Base-by-base conservation (phyloP, 2,113 vertebrate species). In the Dasyprocta punctata region DNA sequence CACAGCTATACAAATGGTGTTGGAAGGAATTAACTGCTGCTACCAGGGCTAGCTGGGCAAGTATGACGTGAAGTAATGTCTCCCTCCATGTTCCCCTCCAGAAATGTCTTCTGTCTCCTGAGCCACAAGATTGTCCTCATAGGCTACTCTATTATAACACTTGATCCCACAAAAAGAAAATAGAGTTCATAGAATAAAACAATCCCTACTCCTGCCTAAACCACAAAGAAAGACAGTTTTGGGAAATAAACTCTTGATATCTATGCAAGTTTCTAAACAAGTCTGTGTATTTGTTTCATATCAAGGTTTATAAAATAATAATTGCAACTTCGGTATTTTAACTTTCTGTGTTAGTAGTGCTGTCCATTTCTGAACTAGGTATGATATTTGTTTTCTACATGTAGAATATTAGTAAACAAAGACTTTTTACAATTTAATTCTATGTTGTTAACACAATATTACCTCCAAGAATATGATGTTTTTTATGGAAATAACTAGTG, bases 231-330 rank as follows among this genome's bases (percentile, higher is more conserved):
- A 90, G 49, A 3, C n/a, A 82, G 19, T 38, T 86, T 49, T 90
- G 58, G 33, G 41, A 83, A 87, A 47, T 7, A 85, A n/a, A 77
- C 22, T 38, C n/a, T n/a, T 92, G 36, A 30, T 90, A 60, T 22
- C 16, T 86, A 6, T 44, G 24, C 52, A 71, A n/a, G 24, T 91
- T 95, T 26, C 30, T 91, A 75, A 67, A 61, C 33, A 63, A 89
- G 24, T 78, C 13, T 78, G 2, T 41, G 30, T 87, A 67, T 77
- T 86, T 47, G 5, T 80, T 96, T 92, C 28, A 71, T 10, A 80
- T 81, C 26, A 73, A 73, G 30, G 67, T 84, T 97, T 91, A 65
- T 83, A 86, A 88, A 82, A 77, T 65, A 49, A 86, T 26, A 58
- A 44, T 47, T 94, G 20, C 1, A 44, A 47, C 38, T 94, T 93